Base-by-base conservation (phyloP, 1,140 invertebrate species). In the Coptotermes formosanus region DNA sequence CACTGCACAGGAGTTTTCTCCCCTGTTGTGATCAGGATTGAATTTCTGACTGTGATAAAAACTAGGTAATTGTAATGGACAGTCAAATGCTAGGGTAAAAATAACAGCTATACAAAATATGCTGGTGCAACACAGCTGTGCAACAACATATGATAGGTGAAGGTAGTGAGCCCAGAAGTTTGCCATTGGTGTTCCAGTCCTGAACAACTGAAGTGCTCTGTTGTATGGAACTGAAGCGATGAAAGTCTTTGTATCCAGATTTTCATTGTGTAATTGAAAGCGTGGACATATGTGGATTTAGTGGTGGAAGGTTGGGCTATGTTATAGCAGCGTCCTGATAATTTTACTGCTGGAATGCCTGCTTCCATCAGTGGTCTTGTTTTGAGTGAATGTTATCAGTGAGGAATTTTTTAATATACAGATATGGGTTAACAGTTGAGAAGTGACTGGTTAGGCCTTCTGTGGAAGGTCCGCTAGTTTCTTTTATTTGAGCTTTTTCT, bases 1-100 rank as follows among this genome's bases (percentile, higher is more conserved):
- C 48, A 48, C 45, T 19, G 83, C 48, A 55, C 45, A 75, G 25
- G 64, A 75, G 64, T 3, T 75, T 75, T 45, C 59, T 52, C n/a
- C 55, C 55, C 83, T 84, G 48, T 84, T 84, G 48, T 48, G 55
- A 30, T 84, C 25, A 59, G 45, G 83, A 55, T 55, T 84, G 21
- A 59, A 84, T 84, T 84, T 84, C 83, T 84, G 83, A 84, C 83
- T 84, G 83, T 84, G 83, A 84, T 84, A 84, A 45, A n/a, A 84
- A 52, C 55, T 83, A 84, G 83, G 55, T 84, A 52, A 44, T 44
- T 45, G 43, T 84, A 48, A 59, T 84, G 83, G 19, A 84, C 83
- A 55, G 55, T 30, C 83, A 84, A 23, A 30, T 32, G 9, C 8
- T 75, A 75, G 64, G 25, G n/a, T 75, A 75, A 75, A 75, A 30